Percentiles rank a stretch among this genome's conserved stretches.
phyloP scores from a whole-genome alignment of 2,888 invertebrate species.

The Rhagonycha fulva region DNA sequence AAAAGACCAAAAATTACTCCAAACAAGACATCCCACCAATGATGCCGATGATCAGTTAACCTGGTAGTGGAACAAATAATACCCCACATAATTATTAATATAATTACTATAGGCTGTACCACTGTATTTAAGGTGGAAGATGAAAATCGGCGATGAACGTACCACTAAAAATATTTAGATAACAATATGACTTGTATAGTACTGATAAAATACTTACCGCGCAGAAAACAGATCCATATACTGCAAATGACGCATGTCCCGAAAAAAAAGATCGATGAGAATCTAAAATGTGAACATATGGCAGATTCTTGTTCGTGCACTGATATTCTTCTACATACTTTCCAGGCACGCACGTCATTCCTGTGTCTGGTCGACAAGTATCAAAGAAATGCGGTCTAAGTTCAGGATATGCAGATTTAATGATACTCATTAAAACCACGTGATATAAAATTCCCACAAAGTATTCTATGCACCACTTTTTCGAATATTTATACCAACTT shows the following conservation, averaged over 20 bases:
- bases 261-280: background rate
- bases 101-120: background rate
- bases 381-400: background rate
- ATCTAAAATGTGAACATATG: background rate
- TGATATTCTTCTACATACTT: background rate
- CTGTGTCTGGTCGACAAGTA: background rate
- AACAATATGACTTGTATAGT: background rate
- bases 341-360: background rate
- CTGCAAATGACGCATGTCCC: background rate
- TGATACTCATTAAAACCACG: background rate
- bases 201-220: background rate
- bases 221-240: background rate
- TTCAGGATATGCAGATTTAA: background rate
- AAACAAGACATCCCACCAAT: slow-evolving; percentile 79
- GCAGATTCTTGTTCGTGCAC: background rate
- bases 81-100: slow-evolving; percentile 62
- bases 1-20: slow-evolving; percentile 65
- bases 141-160: background rate
- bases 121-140: background rate
- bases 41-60: slow-evolving; percentile 74
- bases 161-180: background rate
- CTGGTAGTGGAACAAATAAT: slow-evolving; percentile 68
- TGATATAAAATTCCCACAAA: background rate
- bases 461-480: background rate
- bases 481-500: background rate